phyloP scores from a whole-genome alignment of 2,113 vertebrate species.

The Neotoma lepida region DNA sequence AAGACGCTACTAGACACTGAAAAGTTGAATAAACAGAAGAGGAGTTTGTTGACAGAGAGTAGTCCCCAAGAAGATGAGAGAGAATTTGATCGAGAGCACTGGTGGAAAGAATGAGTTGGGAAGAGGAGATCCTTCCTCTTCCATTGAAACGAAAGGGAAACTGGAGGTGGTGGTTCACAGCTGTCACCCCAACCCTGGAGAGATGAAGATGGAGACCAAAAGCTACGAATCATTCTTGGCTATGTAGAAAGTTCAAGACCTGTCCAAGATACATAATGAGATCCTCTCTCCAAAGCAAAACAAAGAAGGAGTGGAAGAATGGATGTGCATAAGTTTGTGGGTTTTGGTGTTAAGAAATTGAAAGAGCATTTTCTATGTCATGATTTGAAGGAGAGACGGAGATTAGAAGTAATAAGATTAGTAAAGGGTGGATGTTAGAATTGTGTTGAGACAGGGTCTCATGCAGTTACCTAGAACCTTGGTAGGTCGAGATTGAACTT shows the following conservation, averaged over 20 bases:
- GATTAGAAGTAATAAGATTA: not conserved
- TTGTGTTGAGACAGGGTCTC: not conserved
- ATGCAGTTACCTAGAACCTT: not conserved
- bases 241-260: not conserved
- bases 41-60: not conserved
- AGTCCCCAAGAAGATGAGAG: not conserved
- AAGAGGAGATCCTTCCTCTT: not conserved
- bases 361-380: not conserved
- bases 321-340: not conserved
- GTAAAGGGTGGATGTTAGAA: not conserved
- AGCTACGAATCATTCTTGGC: not conserved
- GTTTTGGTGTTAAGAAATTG: not conserved
- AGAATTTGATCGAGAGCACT: slow-evolving; percentile 7
- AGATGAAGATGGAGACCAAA: not conserved
- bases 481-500: not conserved
- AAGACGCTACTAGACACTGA: slow-evolving; percentile 8
- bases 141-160: not conserved
- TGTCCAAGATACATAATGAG: not conserved
- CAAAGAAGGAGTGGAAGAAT: not conserved
- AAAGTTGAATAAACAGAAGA: not conserved
- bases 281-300: not conserved
- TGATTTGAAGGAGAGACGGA: not conserved
- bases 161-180: too few relatives aligned
- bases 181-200: not conserved
- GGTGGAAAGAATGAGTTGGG: not conserved